Evolutionary conservation across 2,888 invertebrate species (phyloP).

Genomic region (Heteromyza rotundicornis): DNA sequence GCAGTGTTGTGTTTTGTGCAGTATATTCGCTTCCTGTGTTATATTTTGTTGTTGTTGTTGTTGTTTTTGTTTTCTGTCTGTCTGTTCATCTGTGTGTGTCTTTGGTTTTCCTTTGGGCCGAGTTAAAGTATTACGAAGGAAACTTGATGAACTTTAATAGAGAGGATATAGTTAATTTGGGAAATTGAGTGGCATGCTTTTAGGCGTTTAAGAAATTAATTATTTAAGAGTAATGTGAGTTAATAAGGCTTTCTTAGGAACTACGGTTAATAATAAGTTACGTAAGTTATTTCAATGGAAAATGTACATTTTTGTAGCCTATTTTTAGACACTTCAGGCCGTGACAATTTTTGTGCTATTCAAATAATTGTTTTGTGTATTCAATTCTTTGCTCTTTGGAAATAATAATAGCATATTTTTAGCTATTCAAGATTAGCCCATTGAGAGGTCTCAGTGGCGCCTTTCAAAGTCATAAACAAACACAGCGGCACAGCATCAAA

Average conservation of each 20-base stretch:
- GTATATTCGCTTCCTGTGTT: neutral
- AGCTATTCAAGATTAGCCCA: too few species aligned
- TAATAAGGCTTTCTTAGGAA: too few species aligned
- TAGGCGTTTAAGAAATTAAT: neutral
- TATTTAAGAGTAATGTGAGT: too few species aligned
- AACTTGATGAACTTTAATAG: neutral
- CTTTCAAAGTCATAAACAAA: neutral
- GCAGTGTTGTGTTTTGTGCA: conserved; percentile 4
- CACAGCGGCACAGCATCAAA: too few species aligned
- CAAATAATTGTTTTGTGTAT: too few species aligned
- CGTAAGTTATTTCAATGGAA: too few species aligned
- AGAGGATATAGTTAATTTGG: neutral
- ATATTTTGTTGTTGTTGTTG: neutral
- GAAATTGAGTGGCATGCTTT: neutral
- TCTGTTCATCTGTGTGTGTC: too few species aligned
- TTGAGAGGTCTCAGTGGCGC: neutral
- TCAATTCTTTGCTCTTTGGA: too few species aligned
- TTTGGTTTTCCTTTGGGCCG: neutral
- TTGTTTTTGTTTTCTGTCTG: too few species aligned
- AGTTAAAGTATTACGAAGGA: neutral
- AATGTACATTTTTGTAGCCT: neutral
- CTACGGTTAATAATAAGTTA: neutral
- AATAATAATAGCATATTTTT: too few species aligned
- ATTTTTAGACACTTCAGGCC: neutral
- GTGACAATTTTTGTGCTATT: too few species aligned